Conservation (phyloP, 2,797 vertebrate genomes). For the Furcifer pardalis region DNA sequence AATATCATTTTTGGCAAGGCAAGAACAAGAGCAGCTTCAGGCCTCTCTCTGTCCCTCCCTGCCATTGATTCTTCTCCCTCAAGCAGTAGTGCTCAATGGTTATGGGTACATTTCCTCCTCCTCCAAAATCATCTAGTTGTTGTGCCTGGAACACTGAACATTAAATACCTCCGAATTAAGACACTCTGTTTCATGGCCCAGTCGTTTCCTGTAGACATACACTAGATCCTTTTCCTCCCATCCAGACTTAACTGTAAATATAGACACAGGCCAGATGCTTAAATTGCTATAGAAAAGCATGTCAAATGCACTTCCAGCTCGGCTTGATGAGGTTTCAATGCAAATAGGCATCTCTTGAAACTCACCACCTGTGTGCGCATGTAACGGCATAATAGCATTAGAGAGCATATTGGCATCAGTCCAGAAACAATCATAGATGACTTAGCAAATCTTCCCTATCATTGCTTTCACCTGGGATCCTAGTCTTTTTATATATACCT, state of each 20-base stretch:
- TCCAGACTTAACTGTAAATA: conserved; percentile 21
- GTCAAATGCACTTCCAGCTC: conserved; percentile 17
- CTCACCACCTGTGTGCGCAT: conserved; percentile 19
- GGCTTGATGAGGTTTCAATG: conserved; percentile 20
- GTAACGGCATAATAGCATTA: conserved; percentile 28
- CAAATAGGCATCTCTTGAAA: conserved; percentile 22
- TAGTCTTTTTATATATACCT: neutral
- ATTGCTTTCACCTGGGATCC: neutral
- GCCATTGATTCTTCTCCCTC: neutral
- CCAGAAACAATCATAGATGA: conserved; percentile 31
- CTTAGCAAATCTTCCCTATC: conserved; percentile 9
- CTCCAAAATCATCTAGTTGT: neutral
- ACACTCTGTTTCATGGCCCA: neutral
- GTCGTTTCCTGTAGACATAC: neutral
- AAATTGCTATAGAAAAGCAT: conserved; percentile 2
- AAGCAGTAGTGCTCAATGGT: neutral
- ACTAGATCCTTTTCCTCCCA: neutral
- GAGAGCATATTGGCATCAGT: neutral
- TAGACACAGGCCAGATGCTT: conserved; percentile 29
- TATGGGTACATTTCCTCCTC: neutral
- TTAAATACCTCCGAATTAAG: neutral
- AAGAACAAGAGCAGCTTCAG: neutral
- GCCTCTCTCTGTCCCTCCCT: neutral
- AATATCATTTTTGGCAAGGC: neutral
- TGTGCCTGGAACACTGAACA: neutral